Base-by-base conservation (phyloP, 2,113 vertebrate species). In the Eptesicus fuscus region DNA sequence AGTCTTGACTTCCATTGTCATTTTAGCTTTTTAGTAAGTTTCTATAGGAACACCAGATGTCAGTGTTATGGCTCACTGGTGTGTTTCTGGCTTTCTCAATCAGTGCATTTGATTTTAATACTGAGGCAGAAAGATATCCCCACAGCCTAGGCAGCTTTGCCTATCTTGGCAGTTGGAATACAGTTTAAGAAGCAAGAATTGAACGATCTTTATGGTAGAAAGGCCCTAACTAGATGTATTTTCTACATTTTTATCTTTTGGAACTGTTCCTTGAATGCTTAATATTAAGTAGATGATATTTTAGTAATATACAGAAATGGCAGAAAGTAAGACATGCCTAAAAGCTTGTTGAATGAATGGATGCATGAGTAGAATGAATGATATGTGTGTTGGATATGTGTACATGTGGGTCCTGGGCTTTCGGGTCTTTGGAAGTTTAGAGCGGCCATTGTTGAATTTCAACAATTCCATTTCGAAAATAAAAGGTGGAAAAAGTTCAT, bases 1-100 rank as follows among this genome's bases (percentile, higher is more conserved):
- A 93, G 79, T 92, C 69, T 67, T 59, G 71, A 92, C 82, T 95
- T 87, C 18, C 44, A 35, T 79, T 92, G 87, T 88, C 77, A 88
- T 85, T 92, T 92, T 89, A 78, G 90, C 73, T 85, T 95, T 91
- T 88, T 90, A 87, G 35, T 76, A 84, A 80, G 35, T 95, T 96
- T 91, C 71, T 90, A 4, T 85, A 67, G 63, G 30, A 85, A 28
- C 42, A 25, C 86, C 35, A 69, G 65, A n/a, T 96, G 40, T 73
- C 49, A 65, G 8, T 83, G 59, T 78, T 92, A 35, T 8, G 51
- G 65, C 70, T 90, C 88, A 82, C 44, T 87, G 88, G 63, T 49
- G 28, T 82, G 28, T 83, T 90, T 88, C 63, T 86, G 30, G 11
- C 84, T 96, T 97, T 89, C 44, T 90, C 13, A 49, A 16, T 80